Conservation (phyloP, 2,888 invertebrate species). For the Scrobipalpa costella region DNA sequence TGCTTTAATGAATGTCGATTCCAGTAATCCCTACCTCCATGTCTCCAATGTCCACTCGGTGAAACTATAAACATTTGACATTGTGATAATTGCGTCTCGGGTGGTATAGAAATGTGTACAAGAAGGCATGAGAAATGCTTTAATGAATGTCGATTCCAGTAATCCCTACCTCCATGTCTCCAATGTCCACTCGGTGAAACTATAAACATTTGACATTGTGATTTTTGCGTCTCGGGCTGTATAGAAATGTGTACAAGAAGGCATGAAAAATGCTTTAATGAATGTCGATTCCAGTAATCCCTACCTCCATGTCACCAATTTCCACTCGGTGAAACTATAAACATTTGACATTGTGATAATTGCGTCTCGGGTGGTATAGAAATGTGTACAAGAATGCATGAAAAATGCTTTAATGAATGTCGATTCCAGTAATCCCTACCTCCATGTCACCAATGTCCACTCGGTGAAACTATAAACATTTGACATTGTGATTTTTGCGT, state of each 20-base stretch:
- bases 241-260: background rate
- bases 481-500: slow-evolving; percentile 44
- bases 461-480: slow-evolving; percentile 36
- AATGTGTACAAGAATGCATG: too few species aligned
- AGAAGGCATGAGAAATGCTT: too few species aligned
- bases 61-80: slow-evolving; percentile 42
- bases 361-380: slow-evolving; percentile 3
- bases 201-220: slow-evolving; percentile 46
- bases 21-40: background rate
- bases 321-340: slow-evolving; percentile 29
- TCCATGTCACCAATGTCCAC: background rate
- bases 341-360: slow-evolving; percentile 48
- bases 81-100: slow-evolving; percentile 39
- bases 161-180: background rate
- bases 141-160: too few species aligned
- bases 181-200: background rate
- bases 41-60: background rate
- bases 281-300: too few species aligned
- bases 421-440: background rate
- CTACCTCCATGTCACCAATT: background rate
- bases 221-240: slow-evolving; percentile 35
- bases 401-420: too few species aligned
- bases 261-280: too few species aligned
- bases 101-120: background rate
- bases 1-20: too few species aligned